phyloP scores from a whole-genome alignment of 1,140 invertebrate genomes.

The Listronotus oregonensis region DNA sequence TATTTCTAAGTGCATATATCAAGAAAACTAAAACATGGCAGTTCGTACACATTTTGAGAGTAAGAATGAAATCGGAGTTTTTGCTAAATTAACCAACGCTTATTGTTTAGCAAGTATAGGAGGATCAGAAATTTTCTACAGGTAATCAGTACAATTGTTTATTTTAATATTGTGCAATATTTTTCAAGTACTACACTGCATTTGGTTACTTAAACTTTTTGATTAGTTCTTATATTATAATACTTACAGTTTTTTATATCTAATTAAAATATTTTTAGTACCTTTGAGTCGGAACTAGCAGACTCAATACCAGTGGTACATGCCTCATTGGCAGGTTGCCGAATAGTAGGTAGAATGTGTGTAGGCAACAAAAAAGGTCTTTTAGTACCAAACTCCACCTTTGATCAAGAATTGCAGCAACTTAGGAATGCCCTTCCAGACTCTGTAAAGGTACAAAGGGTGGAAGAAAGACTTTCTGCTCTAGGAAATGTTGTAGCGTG shows the following conservation, averaged over 20 bases:
- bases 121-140: conserved; percentile 99
- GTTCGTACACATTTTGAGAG: conserved; percentile 97
- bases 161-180: conserved; percentile 7
- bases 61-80: conserved; percentile 98
- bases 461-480: conserved; percentile 96
- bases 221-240: background rate
- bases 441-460: conserved; percentile 88
- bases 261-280: conserved; percentile 63
- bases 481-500: conserved; percentile 97
- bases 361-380: conserved; percentile 90
- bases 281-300: conserved; percentile 89
- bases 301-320: conserved; percentile 96
- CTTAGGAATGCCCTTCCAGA: conserved; percentile 95
- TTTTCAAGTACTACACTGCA: background rate
- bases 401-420: conserved; percentile 96
- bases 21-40: conserved; percentile 74
- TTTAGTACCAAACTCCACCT: conserved; percentile 90
- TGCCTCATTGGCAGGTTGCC: conserved; percentile 89
- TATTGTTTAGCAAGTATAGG: conserved; percentile 98
- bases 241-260: background rate
- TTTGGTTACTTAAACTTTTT: background rate
- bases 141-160: conserved; percentile 62
- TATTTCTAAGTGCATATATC: no score
- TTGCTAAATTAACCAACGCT: conserved; percentile 95
- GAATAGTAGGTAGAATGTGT: conserved; percentile 88